Evolutionary conservation across 1,140 invertebrate genomes (phyloP).

Genomic region (Probaryconus sp.): DNA sequence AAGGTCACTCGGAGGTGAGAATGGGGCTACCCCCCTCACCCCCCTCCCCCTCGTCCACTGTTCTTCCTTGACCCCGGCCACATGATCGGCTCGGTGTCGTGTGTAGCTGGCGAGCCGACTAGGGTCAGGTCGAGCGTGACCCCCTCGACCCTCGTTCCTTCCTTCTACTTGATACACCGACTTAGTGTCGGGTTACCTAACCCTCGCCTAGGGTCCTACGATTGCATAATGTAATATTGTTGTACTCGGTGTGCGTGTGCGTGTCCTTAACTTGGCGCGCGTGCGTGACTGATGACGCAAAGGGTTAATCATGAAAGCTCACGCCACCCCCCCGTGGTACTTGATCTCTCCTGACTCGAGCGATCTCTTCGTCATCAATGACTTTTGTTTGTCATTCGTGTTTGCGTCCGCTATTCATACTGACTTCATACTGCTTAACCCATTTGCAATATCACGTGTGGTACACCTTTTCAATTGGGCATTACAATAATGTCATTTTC

Average conservation of each 20-base stretch:
- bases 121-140: neutral
- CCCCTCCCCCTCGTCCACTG: neutral
- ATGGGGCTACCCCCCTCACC: neutral
- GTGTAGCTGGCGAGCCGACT: slow-evolving; percentile 1
- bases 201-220: slow-evolving; percentile 36
- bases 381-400: slow-evolving; percentile 39
- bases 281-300: slow-evolving; percentile 49
- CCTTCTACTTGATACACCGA: slow-evolving; percentile 7
- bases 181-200: slow-evolving; percentile 46
- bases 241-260: neutral
- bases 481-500: too few species aligned
- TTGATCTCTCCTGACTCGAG: slow-evolving; percentile 49
- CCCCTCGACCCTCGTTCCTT: neutral
- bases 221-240: slow-evolving; percentile 44
- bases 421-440: slow-evolving; percentile 19
- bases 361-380: slow-evolving; percentile 53
- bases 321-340: slow-evolving; percentile 26
- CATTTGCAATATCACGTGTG: too few species aligned
- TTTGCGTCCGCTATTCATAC: slow-evolving; percentile 19
- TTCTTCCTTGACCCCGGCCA: too few species aligned
- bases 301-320: slow-evolving; percentile 56
- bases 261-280: slow-evolving; percentile 13
- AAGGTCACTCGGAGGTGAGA: slow-evolving; percentile 32
- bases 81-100: slow-evolving; percentile 26
- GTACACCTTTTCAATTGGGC: too few species aligned